These are phyloP conservation scores for Lacerta bilineata DNA, from an alignment of 2,797 vertebrate genomes.

Conservation along the genomic window DNA sequence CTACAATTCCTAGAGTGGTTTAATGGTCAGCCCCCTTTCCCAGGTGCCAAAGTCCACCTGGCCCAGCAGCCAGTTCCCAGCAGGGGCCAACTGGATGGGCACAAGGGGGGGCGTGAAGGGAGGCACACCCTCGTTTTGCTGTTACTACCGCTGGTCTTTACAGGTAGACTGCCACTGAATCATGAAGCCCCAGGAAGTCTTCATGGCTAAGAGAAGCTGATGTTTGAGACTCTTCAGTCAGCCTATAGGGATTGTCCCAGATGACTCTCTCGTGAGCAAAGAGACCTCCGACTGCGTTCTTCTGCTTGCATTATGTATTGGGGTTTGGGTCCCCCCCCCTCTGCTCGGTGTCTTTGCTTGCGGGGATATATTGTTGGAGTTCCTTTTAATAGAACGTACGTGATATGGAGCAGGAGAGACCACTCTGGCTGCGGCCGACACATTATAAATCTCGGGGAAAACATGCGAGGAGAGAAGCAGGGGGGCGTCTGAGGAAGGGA, in stretches of 20 bases:
- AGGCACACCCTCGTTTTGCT: background rate
- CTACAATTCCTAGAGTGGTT: too few relatives aligned
- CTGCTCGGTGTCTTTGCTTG: slow-evolving; percentile 46
- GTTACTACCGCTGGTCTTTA: background rate
- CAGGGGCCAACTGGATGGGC: background rate
- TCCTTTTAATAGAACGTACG: slow-evolving; percentile 33
- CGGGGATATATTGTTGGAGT: background rate
- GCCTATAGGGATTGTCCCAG: too few relatives aligned
- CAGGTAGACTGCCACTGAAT: background rate
- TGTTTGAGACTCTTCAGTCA: background rate
- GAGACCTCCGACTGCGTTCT: fast-evolving
- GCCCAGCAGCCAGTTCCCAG: background rate
- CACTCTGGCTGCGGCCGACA: slow-evolving; percentile 1
- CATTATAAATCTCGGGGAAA: slow-evolving; percentile 56
- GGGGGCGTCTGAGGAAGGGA: slow-evolving; percentile 11
- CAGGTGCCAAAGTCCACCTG: too few relatives aligned
- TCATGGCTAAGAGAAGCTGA: background rate
- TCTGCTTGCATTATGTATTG: background rate
- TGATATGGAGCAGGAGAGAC: slow-evolving; percentile 52
- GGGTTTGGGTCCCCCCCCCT: background rate
- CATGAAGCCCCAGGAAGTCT: fast-evolving
- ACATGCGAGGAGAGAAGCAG: slow-evolving; percentile 10
- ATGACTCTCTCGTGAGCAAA: background rate
- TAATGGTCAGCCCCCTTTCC: too few relatives aligned
- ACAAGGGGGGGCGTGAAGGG: background rate